Conservation (phyloP, 2,888 invertebrate species). For the Drosophila acutilabella region DNA sequence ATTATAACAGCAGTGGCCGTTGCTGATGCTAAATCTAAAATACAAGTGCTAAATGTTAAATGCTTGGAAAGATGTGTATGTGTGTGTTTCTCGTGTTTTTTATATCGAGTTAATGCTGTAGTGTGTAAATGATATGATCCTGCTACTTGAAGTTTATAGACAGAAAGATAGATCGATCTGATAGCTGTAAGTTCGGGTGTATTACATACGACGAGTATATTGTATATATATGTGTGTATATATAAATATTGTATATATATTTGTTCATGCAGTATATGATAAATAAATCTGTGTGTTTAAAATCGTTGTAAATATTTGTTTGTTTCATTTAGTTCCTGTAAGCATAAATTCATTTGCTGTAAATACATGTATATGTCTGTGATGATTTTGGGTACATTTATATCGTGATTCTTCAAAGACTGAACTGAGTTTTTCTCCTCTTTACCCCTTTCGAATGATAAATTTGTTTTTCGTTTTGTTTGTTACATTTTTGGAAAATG, state of each 20-base stretch:
- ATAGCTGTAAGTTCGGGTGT: slow-evolving; percentile 37
- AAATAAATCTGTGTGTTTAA: slow-evolving; percentile 75
- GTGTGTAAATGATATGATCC: slow-evolving; percentile 63
- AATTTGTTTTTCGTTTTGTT: slow-evolving; percentile 15
- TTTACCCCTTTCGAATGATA: slow-evolving; percentile 42
- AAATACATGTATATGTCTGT: slow-evolving; percentile 57
- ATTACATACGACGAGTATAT: slow-evolving; percentile 36
- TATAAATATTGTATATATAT: slow-evolving; percentile 31
- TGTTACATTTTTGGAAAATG: slow-evolving; percentile 78
- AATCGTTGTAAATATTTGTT: slow-evolving; percentile 77
- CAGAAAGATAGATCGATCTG: slow-evolving; percentile 20
- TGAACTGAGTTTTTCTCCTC: slow-evolving; percentile 11
- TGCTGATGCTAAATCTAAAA: slow-evolving; percentile 51
- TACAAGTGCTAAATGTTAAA: slow-evolving; percentile 54
- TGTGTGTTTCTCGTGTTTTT: slow-evolving; percentile 23
- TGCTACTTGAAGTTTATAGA: slow-evolving; percentile 49
- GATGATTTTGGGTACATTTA: slow-evolving; percentile 61
- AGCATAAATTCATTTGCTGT: slow-evolving; percentile 65
- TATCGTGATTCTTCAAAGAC: slow-evolving; percentile 31
- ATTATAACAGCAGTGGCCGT: slow-evolving; percentile 34
- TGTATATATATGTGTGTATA: slow-evolving; percentile 28
- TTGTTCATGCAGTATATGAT: slow-evolving; percentile 53
- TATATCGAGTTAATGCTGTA: slow-evolving; percentile 48
- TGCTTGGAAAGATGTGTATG: slow-evolving; percentile 40
- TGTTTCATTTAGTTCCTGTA: slow-evolving; percentile 44